These are phyloP conservation scores for Pentamera pediparva DNA, from an alignment of 53 echinoderm and acorn worm species.

Conservation along the genomic window DNA sequence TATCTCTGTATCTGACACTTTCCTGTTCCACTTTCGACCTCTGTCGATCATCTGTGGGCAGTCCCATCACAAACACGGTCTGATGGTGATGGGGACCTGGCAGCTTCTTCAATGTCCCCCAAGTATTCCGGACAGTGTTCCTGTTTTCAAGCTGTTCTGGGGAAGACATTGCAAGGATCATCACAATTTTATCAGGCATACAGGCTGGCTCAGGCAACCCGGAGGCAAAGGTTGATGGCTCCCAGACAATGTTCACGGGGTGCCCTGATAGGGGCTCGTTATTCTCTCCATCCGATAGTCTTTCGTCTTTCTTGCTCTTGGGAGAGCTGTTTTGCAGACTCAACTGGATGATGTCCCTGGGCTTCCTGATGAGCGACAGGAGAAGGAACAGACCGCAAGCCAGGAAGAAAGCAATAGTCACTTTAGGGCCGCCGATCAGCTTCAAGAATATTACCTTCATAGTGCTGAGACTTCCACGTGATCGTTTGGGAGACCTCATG, in stretches of 20 bases:
- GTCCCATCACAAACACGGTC: conserved; percentile 62
- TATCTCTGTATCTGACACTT: conserved; percentile 53
- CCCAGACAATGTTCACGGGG: no score
- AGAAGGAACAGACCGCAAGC: conserved; percentile 44
- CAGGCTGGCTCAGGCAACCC: conserved; percentile 37
- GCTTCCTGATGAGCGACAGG: conserved; percentile 42
- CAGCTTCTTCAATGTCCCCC: conserved; percentile 52
- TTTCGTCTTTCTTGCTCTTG: not conserved
- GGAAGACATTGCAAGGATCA: conserved; percentile 84
- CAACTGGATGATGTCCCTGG: not conserved
- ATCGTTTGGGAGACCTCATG: not conserved
- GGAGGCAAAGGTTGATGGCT: conserved; percentile 18
- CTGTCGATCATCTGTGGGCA: not conserved
- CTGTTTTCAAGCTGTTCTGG: conserved; percentile 59
- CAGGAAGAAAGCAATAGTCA: conserved; percentile 53
- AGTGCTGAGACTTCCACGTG: conserved; percentile 1
- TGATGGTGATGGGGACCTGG: conserved; percentile 36
- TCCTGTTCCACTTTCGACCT: conserved; percentile 47
- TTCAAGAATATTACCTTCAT: conserved; percentile 65
- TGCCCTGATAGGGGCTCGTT: not conserved
- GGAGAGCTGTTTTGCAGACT: not conserved
- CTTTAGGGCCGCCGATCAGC: conserved; percentile 41
- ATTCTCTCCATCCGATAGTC: not conserved
- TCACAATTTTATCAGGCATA: conserved; percentile 30
- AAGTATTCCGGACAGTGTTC: conserved; percentile 78